Percentiles rank a stretch among this genome's conserved stretches.
Evolutionary conservation across 2,113 vertebrate species (phyloP).

Genomic region (Vanacampus margaritifer): DNA sequence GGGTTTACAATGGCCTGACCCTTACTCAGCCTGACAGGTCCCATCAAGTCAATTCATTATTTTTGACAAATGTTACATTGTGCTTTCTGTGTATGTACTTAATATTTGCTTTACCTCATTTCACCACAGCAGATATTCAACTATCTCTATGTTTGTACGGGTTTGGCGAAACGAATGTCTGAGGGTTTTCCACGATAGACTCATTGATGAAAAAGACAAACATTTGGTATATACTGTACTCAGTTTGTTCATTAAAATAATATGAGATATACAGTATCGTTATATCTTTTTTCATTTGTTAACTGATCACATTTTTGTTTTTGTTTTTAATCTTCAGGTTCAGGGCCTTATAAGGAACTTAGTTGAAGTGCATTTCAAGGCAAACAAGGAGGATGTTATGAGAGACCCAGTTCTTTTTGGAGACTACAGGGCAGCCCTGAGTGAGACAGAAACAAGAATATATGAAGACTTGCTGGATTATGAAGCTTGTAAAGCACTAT

Average conservation of each 20-base stretch:
- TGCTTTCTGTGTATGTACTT: background rate
- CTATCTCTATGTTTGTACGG: slow-evolving; percentile 83
- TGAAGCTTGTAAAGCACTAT: slow-evolving; percentile 85
- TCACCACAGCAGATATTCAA: slow-evolving; percentile 76
- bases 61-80: background rate
- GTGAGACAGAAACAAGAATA: slow-evolving; percentile 78
- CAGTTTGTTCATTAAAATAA: background rate
- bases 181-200: slow-evolving; percentile 91
- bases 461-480: slow-evolving; percentile 96
- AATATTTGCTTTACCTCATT: slow-evolving; percentile 6
- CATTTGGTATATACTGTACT: slow-evolving; percentile 67
- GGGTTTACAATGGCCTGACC: slow-evolving; percentile 84
- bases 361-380: slow-evolving; percentile 75
- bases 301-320: background rate
- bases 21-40: slow-evolving; percentile 86
- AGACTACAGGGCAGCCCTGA: slow-evolving; percentile 85
- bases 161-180: slow-evolving; percentile 97
- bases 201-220: slow-evolving; percentile 88
- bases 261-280: background rate
- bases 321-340: slow-evolving; percentile 70
- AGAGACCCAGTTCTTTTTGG: slow-evolving; percentile 91
- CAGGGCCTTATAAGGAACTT: slow-evolving; percentile 78
- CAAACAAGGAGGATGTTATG: slow-evolving; percentile 75
- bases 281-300: background rate
- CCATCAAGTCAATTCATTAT: background rate